Evolutionary conservation across 2,113 vertebrate species (phyloP), one percentile per base, ranked within the genome.

Genomic region (Gasterosteus aculeatus): DNA sequence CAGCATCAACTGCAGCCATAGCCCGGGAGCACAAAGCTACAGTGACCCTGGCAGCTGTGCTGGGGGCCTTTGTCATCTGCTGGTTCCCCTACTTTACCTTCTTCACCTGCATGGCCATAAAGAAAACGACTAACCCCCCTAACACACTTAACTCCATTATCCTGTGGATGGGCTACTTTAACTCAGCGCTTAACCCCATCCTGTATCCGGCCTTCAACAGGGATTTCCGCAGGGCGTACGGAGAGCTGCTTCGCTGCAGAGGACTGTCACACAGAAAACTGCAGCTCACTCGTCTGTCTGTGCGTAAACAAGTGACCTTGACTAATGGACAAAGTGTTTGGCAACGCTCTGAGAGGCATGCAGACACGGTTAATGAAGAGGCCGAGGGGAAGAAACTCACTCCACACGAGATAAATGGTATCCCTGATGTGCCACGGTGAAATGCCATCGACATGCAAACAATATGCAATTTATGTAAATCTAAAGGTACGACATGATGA

Each of bases 21-120:
- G 81, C 83, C 4, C 91, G 91, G 5, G 97, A 99, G 67, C 97
- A 98, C 94, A 99, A 99, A 90, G 97, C 97, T 73, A 98, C 96
- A 0, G 87, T 97, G 81, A 98, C 96, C 0, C 92, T 98, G 62
- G 97, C 95, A 0, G 94, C 95, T 2, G 95, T 99, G n/a, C 89
- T 99, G 90, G 97, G 97, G 2, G 97, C 93, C 0, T 99, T 99
- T 82, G 75, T 96, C 19, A 64, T 97, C 63, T 99, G 97, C 90
- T 99, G 98, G 98, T 94, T 98, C 72, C 97, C 98, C 11, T 99
- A 98, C 88, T 98, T 98, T 86, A 96, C 96, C 0, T 93, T 93
- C 12, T 96, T 98, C 60, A 95, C 87, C 0, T 97, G 93, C 86
- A 93, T 93, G 3, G 96, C 96, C 9, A 69, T 97, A 18, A 82